phyloP scores from a whole-genome alignment of 2,888 invertebrate genomes.

The Hydraecia micacea region DNA sequence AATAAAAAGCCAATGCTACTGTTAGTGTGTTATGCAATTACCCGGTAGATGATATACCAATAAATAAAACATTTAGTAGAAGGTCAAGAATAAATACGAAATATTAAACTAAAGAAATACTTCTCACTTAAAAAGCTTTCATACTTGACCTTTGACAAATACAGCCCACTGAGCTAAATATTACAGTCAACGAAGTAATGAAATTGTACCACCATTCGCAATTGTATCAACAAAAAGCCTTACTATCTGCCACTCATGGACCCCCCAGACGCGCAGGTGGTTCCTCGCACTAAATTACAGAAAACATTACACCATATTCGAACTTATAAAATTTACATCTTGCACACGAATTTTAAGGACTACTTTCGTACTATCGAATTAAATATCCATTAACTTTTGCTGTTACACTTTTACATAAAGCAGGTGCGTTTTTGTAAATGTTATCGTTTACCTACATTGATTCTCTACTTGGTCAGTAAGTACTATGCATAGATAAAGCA shows the following conservation, averaged over 20 bases:
- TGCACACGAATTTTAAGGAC: slow-evolving; percentile 42
- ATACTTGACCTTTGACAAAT: slow-evolving; percentile 9
- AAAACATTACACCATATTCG: slow-evolving; percentile 60
- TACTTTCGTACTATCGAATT: slow-evolving; percentile 56
- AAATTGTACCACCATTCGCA: slow-evolving; percentile 54
- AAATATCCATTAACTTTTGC: slow-evolving; percentile 56
- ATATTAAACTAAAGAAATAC: not conserved
- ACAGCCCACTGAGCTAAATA: slow-evolving; percentile 6
- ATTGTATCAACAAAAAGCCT: slow-evolving; percentile 72
- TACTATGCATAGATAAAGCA: slow-evolving; percentile 48
- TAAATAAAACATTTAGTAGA: not conserved
- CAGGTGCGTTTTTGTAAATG: slow-evolving; percentile 47
- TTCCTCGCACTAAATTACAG: slow-evolving; percentile 61
- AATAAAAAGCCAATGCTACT: not conserved
- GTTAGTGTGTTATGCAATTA: no score
- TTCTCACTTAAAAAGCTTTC: not conserved
- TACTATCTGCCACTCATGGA: slow-evolving; percentile 62
- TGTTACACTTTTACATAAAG: slow-evolving; percentile 37
- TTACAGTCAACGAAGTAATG: slow-evolving; percentile 27
- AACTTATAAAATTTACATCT: slow-evolving; percentile 48
- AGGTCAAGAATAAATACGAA: not conserved
- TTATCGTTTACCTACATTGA: slow-evolving; percentile 24
- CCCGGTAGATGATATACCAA: not conserved
- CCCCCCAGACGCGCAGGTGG: slow-evolving; percentile 73
- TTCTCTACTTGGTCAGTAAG: slow-evolving; percentile 17